Evolutionary conservation across 2,113 vertebrate species (phyloP).

Genomic region (Gasterosteus aculeatus): DNA sequence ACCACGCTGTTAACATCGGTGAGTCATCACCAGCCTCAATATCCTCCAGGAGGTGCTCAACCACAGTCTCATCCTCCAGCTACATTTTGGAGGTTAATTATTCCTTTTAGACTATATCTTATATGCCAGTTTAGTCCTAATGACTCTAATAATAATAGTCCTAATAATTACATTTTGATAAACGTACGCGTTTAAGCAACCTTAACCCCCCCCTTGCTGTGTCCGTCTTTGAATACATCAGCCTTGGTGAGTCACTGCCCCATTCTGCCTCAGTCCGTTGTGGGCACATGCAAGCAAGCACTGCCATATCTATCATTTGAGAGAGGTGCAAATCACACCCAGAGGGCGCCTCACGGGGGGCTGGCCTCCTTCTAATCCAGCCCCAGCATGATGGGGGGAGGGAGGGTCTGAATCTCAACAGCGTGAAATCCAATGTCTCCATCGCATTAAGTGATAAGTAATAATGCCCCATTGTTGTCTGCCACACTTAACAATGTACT

Average conservation of each 20-base stretch:
- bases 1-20: conserved; percentile 1
- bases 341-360: background rate
- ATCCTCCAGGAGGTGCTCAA: background rate
- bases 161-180: background rate
- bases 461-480: conserved; percentile 47
- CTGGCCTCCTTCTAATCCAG: conserved; percentile 8
- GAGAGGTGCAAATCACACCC: conserved; percentile 11
- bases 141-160: background rate
- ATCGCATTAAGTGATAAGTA: conserved; percentile 26
- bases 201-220: background rate
- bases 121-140: background rate
- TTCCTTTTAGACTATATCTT: background rate
- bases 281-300: background rate
- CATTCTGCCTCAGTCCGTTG: background rate
- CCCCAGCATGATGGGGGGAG: conserved; percentile 25
- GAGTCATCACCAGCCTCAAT: background rate
- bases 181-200: background rate
- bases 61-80: background rate
- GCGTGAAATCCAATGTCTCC: conserved; percentile 21
- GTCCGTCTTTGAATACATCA: background rate
- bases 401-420: conserved; percentile 30
- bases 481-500: conserved; percentile 42
- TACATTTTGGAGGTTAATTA: background rate
- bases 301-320: conserved; percentile 2
- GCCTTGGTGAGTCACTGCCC: background rate